These are phyloP conservation scores for Zosterops lateralis DNA, from an alignment of 2,113 vertebrate genomes.

Conservation along the genomic window DNA sequence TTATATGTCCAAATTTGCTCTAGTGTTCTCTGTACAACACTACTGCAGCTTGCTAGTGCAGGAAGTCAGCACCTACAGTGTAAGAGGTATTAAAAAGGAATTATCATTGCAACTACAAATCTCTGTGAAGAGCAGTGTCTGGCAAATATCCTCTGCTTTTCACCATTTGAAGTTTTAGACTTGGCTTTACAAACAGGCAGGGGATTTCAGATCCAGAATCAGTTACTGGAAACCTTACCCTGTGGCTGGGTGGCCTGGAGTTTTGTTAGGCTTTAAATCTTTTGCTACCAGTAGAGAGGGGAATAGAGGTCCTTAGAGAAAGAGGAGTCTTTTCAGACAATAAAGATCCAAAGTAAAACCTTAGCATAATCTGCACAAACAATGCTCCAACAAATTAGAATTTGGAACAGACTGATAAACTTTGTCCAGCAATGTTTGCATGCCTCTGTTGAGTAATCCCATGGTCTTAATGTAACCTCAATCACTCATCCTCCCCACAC, in stretches of 20 bases:
- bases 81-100: slow-evolving; percentile 9
- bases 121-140: background rate
- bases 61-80: slow-evolving; percentile 3
- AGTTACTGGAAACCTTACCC: slow-evolving; percentile 55
- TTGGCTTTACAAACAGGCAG: slow-evolving; percentile 35
- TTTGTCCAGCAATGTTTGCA: slow-evolving; percentile 7
- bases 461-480: background rate
- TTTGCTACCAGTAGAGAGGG: slow-evolving; percentile 51
- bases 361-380: slow-evolving; percentile 53
- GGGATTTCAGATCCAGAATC: slow-evolving; percentile 56
- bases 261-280: slow-evolving; percentile 60
- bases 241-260: slow-evolving; percentile 48
- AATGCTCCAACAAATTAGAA: slow-evolving; percentile 56
- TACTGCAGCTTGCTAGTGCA: background rate
- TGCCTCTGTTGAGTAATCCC: slow-evolving; percentile 11
- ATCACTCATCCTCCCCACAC: background rate
- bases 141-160: slow-evolving; percentile 18
- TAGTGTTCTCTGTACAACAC: background rate
- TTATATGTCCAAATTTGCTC: background rate
- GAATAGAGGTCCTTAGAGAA: slow-evolving; percentile 46
- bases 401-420: slow-evolving; percentile 60
- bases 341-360: slow-evolving; percentile 44
- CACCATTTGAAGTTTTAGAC: slow-evolving; percentile 46
- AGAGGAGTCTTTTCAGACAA: slow-evolving; percentile 44
- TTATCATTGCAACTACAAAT: slow-evolving; percentile 8